These are phyloP conservation scores for Cyanoramphus novaezelandiae DNA, from an alignment of 2,113 vertebrate genomes.

Conservation along the genomic window DNA sequence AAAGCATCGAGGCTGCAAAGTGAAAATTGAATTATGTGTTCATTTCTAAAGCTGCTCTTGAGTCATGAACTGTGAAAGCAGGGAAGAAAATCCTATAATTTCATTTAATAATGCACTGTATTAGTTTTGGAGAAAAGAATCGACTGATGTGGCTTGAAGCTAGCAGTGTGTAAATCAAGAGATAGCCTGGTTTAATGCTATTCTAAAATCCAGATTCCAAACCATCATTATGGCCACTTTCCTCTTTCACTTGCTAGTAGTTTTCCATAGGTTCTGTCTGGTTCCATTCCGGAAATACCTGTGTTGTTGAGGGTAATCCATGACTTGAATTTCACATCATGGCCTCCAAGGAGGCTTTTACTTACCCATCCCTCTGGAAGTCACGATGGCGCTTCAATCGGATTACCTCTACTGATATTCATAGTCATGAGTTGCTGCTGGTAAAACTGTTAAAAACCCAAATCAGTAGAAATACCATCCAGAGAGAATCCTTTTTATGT, in stretches of 20 bases:
- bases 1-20: not conserved
- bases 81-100: not conserved
- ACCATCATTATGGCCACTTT: not conserved
- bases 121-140: not conserved
- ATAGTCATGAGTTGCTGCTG: not conserved
- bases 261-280: not conserved
- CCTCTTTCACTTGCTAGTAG: not conserved
- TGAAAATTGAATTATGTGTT: slow-evolving; percentile 46
- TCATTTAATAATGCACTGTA: not conserved
- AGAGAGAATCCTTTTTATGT: not conserved
- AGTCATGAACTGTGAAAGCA: not conserved
- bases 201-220: not conserved
- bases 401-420: not conserved
- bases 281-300: slow-evolving; percentile 24
- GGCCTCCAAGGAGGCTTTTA: not conserved
- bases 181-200: not conserved
- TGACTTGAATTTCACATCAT: not conserved
- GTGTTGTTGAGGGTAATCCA: not conserved
- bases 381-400: not conserved
- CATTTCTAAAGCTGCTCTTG: not conserved
- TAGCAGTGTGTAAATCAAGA: slow-evolving; percentile 9
- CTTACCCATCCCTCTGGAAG: not conserved
- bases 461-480: not conserved
- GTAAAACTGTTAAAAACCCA: not conserved
- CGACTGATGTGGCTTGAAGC: not conserved